A percentile compares a stretch with the other conserved stretches of the same genome.
Conservation (phyloP, 2,888 invertebrate species). For the Cybosia mesomella region DNA sequence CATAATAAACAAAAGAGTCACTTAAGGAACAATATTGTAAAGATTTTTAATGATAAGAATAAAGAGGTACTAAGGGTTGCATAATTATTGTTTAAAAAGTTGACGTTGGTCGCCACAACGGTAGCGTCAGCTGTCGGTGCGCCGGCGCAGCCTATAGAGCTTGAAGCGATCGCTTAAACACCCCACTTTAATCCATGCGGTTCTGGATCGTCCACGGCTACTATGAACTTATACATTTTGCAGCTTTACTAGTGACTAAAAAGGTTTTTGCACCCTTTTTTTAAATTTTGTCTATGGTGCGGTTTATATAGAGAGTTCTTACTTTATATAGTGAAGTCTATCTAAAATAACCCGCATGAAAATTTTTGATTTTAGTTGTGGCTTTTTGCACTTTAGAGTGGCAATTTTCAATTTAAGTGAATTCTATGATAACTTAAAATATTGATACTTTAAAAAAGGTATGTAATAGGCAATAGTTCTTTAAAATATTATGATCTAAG, state of each 20-base stretch:
- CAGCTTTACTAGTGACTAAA: neutral
- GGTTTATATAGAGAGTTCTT: neutral
- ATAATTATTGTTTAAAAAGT: slow-evolving; percentile 43
- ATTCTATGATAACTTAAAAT: neutral
- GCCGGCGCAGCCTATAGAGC: slow-evolving; percentile 72
- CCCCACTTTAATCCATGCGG: slow-evolving; percentile 77
- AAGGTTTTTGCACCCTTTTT: too few relatives aligned
- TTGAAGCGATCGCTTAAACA: slow-evolving; percentile 56
- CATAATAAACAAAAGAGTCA: slow-evolving; percentile 29
- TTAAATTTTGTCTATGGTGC: neutral
- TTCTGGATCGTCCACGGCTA: slow-evolving; percentile 48
- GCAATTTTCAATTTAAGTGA: neutral
- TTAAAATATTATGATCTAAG: slow-evolving; percentile 17
- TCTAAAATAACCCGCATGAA: too few relatives aligned
- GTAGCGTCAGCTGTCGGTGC: slow-evolving; percentile 78
- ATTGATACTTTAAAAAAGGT: slow-evolving; percentile 4
- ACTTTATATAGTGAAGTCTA: too few relatives aligned
- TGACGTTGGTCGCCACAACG: slow-evolving; percentile 32
- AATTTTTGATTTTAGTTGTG: too few relatives aligned
- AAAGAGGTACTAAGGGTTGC: slow-evolving; percentile 42
- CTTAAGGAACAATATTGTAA: slow-evolving; percentile 30
- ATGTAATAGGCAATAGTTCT: neutral
- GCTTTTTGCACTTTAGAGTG: too few relatives aligned
- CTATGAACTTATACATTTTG: slow-evolving; percentile 49
- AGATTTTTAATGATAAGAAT: slow-evolving; percentile 45